These are phyloP conservation scores for Thalassoma bifasciatum DNA, from an alignment of 2,113 vertebrate species.

Conservation along the genomic window DNA sequence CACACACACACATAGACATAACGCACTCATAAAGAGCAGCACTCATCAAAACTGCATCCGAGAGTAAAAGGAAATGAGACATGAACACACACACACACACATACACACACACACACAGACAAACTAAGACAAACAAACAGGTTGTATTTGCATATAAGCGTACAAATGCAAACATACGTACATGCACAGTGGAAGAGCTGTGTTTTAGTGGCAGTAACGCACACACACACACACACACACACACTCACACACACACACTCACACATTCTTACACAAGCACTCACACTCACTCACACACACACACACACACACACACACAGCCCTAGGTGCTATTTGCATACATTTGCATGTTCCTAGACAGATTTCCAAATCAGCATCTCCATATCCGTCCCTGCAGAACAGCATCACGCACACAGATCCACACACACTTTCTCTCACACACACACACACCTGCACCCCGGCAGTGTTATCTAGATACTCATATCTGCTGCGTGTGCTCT, in stretches of 20 bases:
- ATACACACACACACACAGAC: constrained; percentile 3
- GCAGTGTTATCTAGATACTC: constrained; percentile 49
- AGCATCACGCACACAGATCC: constrained; percentile 11
- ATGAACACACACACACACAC: constrained; percentile 6
- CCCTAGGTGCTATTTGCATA: constrained; percentile 64
- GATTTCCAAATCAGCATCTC: constrained; percentile 76
- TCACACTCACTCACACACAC: constrained; percentile 36
- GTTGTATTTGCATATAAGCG: constrained; percentile 60
- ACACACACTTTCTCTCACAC: constrained; percentile 27
- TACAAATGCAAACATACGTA: constrained; percentile 43
- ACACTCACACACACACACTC: constrained; percentile 36
- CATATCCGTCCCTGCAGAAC: constrained; percentile 68
- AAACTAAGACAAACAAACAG: constrained; percentile 12
- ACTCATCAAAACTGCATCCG: constrained; percentile 34
- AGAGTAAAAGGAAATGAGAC: constrained; percentile 36
- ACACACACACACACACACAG: constrained; percentile 50
- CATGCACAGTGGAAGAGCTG: constrained; percentile 37
- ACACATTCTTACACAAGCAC: constrained; percentile 37
- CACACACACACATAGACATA: constrained; percentile 14
- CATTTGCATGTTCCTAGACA: constrained; percentile 79
- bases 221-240: constrained; percentile 41
- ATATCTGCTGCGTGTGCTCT: constrained; percentile 39
- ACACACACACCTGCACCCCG: constrained; percentile 10
- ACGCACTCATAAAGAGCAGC: background rate
- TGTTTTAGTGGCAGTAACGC: constrained; percentile 43